Base-by-base conservation (phyloP, 2,888 invertebrate species). In the Entomobrya multifasciata region DNA sequence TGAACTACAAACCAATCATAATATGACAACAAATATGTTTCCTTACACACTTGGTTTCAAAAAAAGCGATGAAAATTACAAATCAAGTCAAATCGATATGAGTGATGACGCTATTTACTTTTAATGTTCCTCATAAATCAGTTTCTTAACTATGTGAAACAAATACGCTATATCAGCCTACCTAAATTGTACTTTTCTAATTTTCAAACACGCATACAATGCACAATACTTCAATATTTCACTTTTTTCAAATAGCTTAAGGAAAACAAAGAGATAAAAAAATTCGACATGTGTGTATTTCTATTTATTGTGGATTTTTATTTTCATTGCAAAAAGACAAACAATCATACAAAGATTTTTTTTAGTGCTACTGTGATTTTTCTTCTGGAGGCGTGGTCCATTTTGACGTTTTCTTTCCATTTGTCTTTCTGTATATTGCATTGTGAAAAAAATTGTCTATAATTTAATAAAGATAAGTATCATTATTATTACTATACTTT, bases 391-490 rank as follows among this genome's bases (percentile, higher is more conserved):
- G 81, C 70, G 81, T 81, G 81, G 81, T 17, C 57, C 76, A 76
- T 76, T 57, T 76, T 76, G 76, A 76, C 76, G 74, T 52, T 47
- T 74, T 27, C n/a, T 55, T 65, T 65, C 13, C 65, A 74, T n/a
- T 30, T 76, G 55, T 6, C 74, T 36, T 49, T 36, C 36, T 36
- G 36, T 36, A 4, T 36, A 8, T 8, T 6, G 52, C 55, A 55
- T 74, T 30, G 1, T 36, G 55, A 57, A 76, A 57, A 4, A 76
- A 41, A 76, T 22, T 25, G 72, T 49, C 55, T 76, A 57, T 76
- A 76, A 67, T 81, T 81, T 81, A 72, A 72, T 62, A 44, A 25
- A 60, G 82, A 82, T 82, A 74, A 74, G 60, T 62, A 74, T 81
- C 81, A 22, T 52, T 52, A 76, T 81, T 72, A 30, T 8, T 36